Evolutionary conservation across 2,888 invertebrate species (phyloP).

Genomic region (Drosophila macrospina): DNA sequence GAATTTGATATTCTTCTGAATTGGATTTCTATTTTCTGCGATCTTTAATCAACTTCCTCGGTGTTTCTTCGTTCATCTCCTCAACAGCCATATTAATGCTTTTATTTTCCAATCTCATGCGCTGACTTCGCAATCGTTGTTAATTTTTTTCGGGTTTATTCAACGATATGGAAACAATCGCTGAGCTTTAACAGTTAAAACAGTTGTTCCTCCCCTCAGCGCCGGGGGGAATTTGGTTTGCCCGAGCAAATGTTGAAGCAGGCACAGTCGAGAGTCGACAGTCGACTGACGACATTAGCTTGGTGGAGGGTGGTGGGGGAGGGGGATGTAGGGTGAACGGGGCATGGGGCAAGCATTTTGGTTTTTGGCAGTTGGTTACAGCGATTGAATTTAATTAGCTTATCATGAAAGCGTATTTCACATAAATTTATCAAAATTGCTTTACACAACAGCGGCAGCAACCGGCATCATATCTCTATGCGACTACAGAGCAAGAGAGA

Average conservation of each 20-base stretch:
- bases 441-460: constrained; percentile 66
- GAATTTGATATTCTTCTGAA: not conserved
- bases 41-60: not conserved
- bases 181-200: constrained; percentile 59
- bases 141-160: constrained; percentile 59
- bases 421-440: constrained; percentile 81
- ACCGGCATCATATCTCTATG: constrained; percentile 46
- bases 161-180: constrained; percentile 76
- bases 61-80: not conserved
- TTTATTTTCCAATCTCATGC: constrained; percentile 43
- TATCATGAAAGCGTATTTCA: constrained; percentile 81
- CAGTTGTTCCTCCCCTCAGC: constrained; percentile 9
- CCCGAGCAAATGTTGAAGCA: constrained; percentile 9
- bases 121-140: constrained; percentile 33
- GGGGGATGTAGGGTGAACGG: not conserved
- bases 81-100: constrained; percentile 15
- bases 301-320: no score
- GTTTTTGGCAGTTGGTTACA: constrained; percentile 79
- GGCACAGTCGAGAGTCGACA: constrained; percentile 6
- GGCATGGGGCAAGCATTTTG: constrained; percentile 44
- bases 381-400: constrained; percentile 82
- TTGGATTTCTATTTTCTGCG: not conserved
- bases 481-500: not conserved
- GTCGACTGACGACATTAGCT: constrained; percentile 1
- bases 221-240: constrained; percentile 24